These are phyloP conservation scores for Palythoa caribaeorum DNA, from an alignment of 92 coral and sea anemone species.

Conservation along the genomic window DNA sequence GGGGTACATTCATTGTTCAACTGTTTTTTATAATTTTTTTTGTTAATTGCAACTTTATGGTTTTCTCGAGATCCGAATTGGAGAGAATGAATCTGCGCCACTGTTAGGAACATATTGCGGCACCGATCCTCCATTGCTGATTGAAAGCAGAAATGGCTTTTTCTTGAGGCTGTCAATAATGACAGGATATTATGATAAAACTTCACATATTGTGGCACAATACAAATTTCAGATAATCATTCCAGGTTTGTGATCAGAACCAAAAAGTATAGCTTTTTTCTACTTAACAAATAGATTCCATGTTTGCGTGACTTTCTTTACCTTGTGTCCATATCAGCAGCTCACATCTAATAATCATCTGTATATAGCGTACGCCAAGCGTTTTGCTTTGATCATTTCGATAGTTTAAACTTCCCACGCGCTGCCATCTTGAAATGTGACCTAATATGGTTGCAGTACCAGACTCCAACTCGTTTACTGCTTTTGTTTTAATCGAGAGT, in stretches of 20 bases:
- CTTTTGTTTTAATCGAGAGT: too few species aligned
- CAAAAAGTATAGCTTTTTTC: too few species aligned
- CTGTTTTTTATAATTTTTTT: neutral
- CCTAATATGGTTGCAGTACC: too few species aligned
- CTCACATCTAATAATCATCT: too few species aligned
- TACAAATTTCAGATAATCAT: neutral
- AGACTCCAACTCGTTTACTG: too few species aligned
- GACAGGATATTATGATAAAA: too few species aligned
- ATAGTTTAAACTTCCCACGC: too few species aligned
- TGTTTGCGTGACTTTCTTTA: neutral
- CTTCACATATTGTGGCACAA: neutral
- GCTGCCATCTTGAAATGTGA: too few species aligned
- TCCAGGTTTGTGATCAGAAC: neutral
- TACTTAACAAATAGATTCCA: too few species aligned
- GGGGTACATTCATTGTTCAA: neutral
- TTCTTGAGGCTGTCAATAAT: neutral
- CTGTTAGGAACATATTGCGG: neutral
- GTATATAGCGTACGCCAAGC: too few species aligned
- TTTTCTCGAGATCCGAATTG: slow-evolving; percentile 10
- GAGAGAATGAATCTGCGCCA: slow-evolving; percentile 10
- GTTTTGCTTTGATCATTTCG: too few species aligned
- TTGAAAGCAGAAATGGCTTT: neutral
- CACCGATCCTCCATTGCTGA: neutral
- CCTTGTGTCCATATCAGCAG: too few species aligned
- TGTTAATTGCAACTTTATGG: neutral